Conservation (phyloP, 2,113 vertebrate species). For the Tylochromis polylepis region DNA sequence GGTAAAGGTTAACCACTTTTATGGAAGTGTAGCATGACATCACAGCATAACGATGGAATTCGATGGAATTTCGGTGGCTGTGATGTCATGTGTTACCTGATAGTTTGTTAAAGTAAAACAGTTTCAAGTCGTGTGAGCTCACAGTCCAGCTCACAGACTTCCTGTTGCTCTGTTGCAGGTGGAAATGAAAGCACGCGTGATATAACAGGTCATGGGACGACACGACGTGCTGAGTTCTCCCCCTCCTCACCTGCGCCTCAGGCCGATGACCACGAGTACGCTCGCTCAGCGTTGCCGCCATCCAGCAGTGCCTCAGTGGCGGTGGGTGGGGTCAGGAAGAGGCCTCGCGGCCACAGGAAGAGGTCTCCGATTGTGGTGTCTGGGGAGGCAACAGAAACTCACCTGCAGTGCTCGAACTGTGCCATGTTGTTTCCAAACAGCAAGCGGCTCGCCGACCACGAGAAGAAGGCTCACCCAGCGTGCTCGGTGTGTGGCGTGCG, state of each 20-base stretch:
- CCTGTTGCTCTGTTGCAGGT: background rate
- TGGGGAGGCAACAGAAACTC: background rate
- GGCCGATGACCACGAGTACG: constrained; percentile 33
- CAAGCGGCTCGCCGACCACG: constrained; percentile 17
- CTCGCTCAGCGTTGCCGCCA: background rate
- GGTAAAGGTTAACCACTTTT: background rate
- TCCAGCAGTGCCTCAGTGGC: fast-evolving
- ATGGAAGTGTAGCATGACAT: background rate
- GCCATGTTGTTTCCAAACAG: constrained; percentile 35
- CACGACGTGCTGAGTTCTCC: background rate
- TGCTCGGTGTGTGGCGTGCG: background rate
- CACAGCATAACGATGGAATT: background rate
- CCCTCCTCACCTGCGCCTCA: background rate
- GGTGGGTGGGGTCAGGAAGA: background rate
- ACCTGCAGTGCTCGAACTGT: background rate
- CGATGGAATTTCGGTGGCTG: background rate
- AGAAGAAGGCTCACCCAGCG: constrained; percentile 9
- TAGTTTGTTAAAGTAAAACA: background rate
- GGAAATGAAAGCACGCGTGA: background rate
- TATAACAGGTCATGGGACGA: background rate
- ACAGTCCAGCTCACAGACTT: background rate
- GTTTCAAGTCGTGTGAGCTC: no score
- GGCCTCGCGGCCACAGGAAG: fast-evolving
- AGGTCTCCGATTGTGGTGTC: fast-evolving
- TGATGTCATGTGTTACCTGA: background rate